Percentiles rank a stretch among this genome's conserved stretches.
These are phyloP conservation scores for Clarias magur DNA, from an alignment of 2,113 vertebrate species.

Conservation along the genomic window DNA sequence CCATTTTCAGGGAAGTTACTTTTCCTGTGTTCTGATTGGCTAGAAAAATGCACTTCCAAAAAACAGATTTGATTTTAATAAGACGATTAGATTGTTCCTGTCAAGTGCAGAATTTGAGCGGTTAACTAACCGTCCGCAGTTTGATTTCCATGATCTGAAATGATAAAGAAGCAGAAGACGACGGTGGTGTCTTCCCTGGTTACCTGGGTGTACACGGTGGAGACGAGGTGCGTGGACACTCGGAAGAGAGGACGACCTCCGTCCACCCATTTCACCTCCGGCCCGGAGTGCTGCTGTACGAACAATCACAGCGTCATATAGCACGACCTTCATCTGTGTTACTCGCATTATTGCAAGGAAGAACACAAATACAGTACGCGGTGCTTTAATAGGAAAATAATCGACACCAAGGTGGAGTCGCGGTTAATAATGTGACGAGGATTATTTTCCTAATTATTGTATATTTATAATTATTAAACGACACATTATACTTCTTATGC, in stretches of 20 bases:
- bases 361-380: not conserved
- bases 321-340: not conserved
- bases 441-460: not conserved
- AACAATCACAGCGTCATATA: not conserved
- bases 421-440: not conserved
- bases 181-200: not conserved
- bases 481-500: not conserved
- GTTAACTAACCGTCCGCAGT: not conserved
- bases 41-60: no score
- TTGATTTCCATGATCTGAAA: not conserved
- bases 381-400: not conserved
- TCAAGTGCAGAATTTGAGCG: not conserved
- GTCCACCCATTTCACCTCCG: constrained; percentile 96
- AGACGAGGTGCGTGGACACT: constrained; percentile 93
- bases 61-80: not conserved
- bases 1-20: no score
- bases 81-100: not conserved
- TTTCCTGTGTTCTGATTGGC: no score
- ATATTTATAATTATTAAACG: not conserved
- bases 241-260: constrained; percentile 89
- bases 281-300: constrained; percentile 80
- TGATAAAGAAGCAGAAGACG: not conserved
- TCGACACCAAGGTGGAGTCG: not conserved
- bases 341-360: not conserved
- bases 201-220: constrained; percentile 96